Evolutionary conservation across 2,113 vertebrate genomes (phyloP).

Genomic region (Menura novaehollandiae): DNA sequence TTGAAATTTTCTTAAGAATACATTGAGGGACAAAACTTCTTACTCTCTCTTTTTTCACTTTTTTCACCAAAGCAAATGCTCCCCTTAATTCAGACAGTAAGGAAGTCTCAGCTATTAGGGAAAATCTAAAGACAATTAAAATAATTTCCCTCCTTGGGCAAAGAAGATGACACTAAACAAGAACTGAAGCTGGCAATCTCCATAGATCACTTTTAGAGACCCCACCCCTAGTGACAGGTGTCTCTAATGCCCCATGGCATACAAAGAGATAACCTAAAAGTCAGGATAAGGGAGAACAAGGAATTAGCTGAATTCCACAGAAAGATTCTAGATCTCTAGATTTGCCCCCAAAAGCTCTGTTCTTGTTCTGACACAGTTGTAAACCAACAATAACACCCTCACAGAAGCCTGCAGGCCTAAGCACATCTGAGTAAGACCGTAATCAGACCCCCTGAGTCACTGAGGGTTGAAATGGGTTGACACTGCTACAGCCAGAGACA

Average conservation of each 20-base stretch:
- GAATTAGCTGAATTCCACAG: background rate
- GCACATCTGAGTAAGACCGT: background rate
- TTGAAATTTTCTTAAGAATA: conserved; percentile 53
- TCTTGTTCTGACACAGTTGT: background rate
- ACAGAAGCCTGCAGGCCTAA: background rate
- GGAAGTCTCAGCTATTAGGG: background rate
- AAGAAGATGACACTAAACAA: background rate
- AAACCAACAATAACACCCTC: background rate
- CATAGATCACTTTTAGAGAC: background rate
- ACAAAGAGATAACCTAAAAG: background rate
- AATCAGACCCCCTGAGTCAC: background rate
- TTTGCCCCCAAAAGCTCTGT: background rate
- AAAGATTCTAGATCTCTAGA: background rate
- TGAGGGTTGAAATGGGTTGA: background rate
- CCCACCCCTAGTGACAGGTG: background rate
- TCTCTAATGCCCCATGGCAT: background rate
- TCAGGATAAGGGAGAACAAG: background rate
- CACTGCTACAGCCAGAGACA: background rate
- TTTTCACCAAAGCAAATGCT: background rate
- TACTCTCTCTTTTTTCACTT: background rate
- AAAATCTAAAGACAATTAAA: background rate
- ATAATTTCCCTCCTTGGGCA: background rate
- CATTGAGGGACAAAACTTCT: background rate
- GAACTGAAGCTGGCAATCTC: background rate
- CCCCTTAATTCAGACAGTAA: background rate